Evolutionary conservation across 2,797 vertebrate genomes (phyloP), one percentile per base, ranked within the genome.

Genomic region (Sebastiscus albofasciatus): DNA sequence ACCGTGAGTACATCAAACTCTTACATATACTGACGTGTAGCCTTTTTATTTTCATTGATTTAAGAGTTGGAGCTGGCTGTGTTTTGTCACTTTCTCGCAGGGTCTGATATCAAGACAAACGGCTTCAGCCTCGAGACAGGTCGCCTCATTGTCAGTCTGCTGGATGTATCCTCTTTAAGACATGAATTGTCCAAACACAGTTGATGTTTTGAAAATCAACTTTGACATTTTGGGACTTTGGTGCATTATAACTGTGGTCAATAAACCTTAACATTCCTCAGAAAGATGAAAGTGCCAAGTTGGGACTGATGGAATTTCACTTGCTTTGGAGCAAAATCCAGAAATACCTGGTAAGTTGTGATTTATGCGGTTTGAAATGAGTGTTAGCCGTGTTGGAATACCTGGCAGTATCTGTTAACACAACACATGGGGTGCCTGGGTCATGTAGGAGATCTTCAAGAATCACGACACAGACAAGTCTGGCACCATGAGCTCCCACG

Each of bases 401-500:
- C 10, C 6, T 56, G 8, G 5, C 27, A 49, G 39, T 56, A 13
- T 46, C 16, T 81, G 27, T 56, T 80, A 66, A 86, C 0, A 0
- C 18, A 71, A 72, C n/a, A 24, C 4, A 14, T 58, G 8, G 8
- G 0, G 6, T 72, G 0, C 26, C 22, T 65, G n/a, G 18, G 13
- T 78, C 31, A n/a, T 76, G 52, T 27, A 96, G 95, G 91, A 93
- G 29, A 94, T 96, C 85, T 96, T 96, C 83, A 95, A 91, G 56
- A 82, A 36, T 2, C 82, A 82, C 4, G 96, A 96, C 74, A 66
- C 64, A 0, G 96, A 96, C 90, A 82, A 83, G 59, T 96, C 96
- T 3, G 96, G 96, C 58, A 96, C 95, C 16, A 95, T 96, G 92
- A 96, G 94, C 86, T 94, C 94, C 59, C 94, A 94, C 20, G 96